These are phyloP conservation scores for Plecturocebus donacophilus DNA, from an alignment of 2,113 vertebrate species.

Conservation along the genomic window DNA sequence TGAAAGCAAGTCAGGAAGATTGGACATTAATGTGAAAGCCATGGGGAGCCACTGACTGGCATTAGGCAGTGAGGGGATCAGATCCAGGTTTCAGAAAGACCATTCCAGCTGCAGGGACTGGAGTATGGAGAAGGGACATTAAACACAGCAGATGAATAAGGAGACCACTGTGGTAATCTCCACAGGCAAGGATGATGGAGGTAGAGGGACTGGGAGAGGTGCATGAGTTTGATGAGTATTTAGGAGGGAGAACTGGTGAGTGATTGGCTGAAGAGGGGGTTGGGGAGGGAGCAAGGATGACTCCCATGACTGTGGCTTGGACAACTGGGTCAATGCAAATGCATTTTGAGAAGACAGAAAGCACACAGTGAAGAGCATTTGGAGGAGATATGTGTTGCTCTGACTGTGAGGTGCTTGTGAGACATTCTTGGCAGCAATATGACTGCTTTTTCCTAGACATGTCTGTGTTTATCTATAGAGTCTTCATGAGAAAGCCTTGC, in stretches of 20 bases:
- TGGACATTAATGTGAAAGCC: background rate
- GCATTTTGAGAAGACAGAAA: background rate
- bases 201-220: background rate
- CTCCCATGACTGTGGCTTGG: background rate
- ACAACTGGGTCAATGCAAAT: background rate
- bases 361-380: background rate
- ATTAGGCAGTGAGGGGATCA: background rate
- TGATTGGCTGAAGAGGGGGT: background rate
- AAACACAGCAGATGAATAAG: background rate
- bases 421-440: background rate
- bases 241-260: too few species aligned
- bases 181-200: background rate
- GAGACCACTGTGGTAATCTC: background rate
- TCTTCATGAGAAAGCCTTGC: background rate
- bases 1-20: background rate
- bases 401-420: background rate
- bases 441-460: background rate
- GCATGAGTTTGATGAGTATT: background rate
- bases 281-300: background rate
- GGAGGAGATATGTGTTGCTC: background rate
- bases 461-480: background rate
- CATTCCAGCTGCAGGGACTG: background rate
- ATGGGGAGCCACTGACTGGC: background rate
- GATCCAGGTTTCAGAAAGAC: background rate
- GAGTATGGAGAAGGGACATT: too few species aligned